Evolutionary conservation across 2,113 vertebrate genomes (phyloP).

Genomic region (Pao palembangensis): DNA sequence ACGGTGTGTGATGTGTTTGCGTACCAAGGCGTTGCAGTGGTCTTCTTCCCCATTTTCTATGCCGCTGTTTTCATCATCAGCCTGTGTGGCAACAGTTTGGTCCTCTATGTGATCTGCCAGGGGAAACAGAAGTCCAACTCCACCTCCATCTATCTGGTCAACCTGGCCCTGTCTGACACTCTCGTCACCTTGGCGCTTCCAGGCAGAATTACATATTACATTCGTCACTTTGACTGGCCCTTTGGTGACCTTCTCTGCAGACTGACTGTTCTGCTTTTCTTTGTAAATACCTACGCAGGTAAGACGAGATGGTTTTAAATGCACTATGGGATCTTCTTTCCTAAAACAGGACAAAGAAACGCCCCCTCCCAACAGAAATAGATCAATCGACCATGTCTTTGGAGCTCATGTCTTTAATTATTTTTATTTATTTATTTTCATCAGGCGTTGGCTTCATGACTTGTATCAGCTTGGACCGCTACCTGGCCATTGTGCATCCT

Average conservation of each 20-base stretch:
- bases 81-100: conserved; percentile 76
- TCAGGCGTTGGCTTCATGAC: conserved; percentile 83
- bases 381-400: no score
- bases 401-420: no score
- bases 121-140: conserved; percentile 82
- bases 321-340: no score
- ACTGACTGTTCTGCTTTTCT: conserved; percentile 76
- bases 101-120: conserved; percentile 77
- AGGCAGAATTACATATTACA: conserved; percentile 78
- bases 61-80: conserved; percentile 73
- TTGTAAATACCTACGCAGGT: conserved; percentile 80
- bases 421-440: neutral
- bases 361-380: no score
- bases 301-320: neutral
- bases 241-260: conserved; percentile 80
- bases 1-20: conserved; percentile 75
- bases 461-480: conserved; percentile 82
- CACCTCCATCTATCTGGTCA: conserved; percentile 78
- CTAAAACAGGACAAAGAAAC: no score
- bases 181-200: conserved; percentile 81
- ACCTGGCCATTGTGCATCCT: conserved; percentile 79
- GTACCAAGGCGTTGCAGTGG: conserved; percentile 57
- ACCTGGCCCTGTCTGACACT: conserved; percentile 79
- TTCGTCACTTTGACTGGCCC: conserved; percentile 80
- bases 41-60: conserved; percentile 79